Evolutionary conservation across 1,140 invertebrate genomes (phyloP), one percentile per base, ranked within the genome.

Genomic region (Radopholus similis): DNA sequence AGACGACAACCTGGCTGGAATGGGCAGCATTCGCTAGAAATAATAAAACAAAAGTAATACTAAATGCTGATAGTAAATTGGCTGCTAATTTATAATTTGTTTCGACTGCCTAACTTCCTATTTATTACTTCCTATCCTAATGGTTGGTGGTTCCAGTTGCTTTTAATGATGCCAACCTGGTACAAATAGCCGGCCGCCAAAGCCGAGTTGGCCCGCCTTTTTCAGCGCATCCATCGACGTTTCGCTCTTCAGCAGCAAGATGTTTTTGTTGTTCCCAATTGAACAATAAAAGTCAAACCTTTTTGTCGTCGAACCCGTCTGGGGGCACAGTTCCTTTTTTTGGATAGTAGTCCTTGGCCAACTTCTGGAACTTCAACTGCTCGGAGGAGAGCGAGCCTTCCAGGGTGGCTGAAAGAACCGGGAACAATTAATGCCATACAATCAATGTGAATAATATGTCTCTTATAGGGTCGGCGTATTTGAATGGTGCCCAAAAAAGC

Each of bases 291-390:
- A n/a, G 57, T 58, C 65, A 26, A 68, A 87, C 87, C 77, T 88
- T 83, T 71, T 85, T 79, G 81, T 88, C 88, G 86, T 88, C 73
- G 85, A 75, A 37, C 83, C 83, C 87, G 88, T 88, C 37, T 87
- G 76, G n/a, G 87, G 87, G 32, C 77, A 75, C 80, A 88, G 83
- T 78, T 88, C 87, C 53, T 87, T 86, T 49, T 80, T 75, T 8
- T 87, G 86, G 83, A 88, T n/a, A n/a, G n/a, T n/a, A 88, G 64
- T 87, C 83, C 51, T 77, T 71, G 9, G 87, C 87, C 51, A 87
- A 75, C 54, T 84, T 74, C 63, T 87, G 86, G 15, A 88, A 86
- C 67, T 87, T 85, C 57, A 77, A 77, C 75, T 88, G 86, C 68
- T 88, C 87, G 44, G 86, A 85, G 58, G 70, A 82, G 11, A 88